phyloP scores from a whole-genome alignment of 2,888 invertebrate species.

The Noctua pronuba region DNA sequence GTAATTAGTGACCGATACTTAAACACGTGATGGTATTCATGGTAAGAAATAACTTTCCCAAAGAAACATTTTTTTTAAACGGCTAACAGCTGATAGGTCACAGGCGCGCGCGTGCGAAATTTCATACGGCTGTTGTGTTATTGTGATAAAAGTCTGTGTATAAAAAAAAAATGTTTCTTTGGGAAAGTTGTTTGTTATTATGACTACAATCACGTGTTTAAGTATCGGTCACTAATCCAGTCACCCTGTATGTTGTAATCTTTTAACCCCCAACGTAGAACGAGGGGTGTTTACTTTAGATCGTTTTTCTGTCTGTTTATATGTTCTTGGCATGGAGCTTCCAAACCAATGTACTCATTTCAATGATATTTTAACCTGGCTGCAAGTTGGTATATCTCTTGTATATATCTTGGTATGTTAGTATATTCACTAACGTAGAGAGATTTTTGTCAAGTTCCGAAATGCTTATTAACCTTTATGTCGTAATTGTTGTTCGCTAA shows the following conservation, averaged over 20 bases:
- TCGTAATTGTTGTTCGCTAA: conserved; percentile 2
- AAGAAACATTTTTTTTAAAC: too few species aligned
- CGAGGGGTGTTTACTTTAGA: not conserved
- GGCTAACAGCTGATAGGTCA: too few species aligned
- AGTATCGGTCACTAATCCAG: too few species aligned
- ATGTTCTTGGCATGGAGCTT: not conserved
- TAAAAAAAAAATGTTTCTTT: too few species aligned
- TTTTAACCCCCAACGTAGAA: not conserved
- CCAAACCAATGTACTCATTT: conserved; percentile 14
- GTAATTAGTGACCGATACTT: too few species aligned
- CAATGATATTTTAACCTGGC: conserved; percentile 6
- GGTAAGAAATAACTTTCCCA: too few species aligned
- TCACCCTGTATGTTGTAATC: not conserved
- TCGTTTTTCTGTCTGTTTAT: not conserved
- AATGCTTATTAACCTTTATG: not conserved
- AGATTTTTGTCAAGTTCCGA: not conserved
- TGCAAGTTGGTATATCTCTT: not conserved
- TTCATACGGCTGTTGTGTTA: too few species aligned
- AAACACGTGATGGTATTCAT: too few species aligned
- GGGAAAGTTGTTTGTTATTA: too few species aligned
- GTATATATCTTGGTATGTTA: not conserved
- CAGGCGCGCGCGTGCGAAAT: too few species aligned
- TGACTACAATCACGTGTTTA: too few species aligned
- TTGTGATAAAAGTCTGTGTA: too few species aligned
- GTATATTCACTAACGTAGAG: not conserved